Base-by-base conservation (phyloP, 2,113 vertebrate species). In the Herpetotheres cachinnans region DNA sequence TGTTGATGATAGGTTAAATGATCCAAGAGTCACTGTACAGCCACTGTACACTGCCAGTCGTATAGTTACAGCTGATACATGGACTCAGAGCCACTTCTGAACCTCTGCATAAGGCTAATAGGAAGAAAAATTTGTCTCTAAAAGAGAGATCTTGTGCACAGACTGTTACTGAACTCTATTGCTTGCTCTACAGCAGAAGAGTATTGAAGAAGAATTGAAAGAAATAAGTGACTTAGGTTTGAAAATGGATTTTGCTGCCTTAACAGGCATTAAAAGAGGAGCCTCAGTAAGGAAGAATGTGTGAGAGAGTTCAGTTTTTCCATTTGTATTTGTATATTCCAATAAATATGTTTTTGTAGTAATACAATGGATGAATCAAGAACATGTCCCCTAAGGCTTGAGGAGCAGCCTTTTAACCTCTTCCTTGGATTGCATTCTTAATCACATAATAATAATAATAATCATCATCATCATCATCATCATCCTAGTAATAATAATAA, bases 171-270 rank as follows among this genome's bases (percentile, higher is more conserved):
- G 67, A 62, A 22, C 29, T 86, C 85, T 90, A 38, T 25, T 82
- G 22, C n/a, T 81, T 62, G 16, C 49, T 90, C 59, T 95, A 26
- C 67, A 82, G 69, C 69, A 38, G 32, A 18, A 61, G 9, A 50
- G 5, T 88, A 32, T 91, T 93, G 22, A 89, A 94, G 44, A 46
- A 27, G 36, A 95, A 59, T 19, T 84, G 59, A 83, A 96, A 97
- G 88, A 95, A 95, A 18, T 49, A 90, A 90, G 59, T 47, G 12
- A 8, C 18, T 40, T 82, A 42, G 14, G 20, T 80, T 88, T 89
- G 21, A 90, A 73, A 73, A 18, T 71, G 67, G 62, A 36, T 82
- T 74, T 92, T 93, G 26, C 71, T 94, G 17, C 47, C 38, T 76
- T 82, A 9, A 4, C 21, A 22, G 34, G 7, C 16, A 22, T 87